These are phyloP conservation scores for Corvus hawaiiensis DNA, from an alignment of 2,113 vertebrate genomes.

Conservation along the genomic window DNA sequence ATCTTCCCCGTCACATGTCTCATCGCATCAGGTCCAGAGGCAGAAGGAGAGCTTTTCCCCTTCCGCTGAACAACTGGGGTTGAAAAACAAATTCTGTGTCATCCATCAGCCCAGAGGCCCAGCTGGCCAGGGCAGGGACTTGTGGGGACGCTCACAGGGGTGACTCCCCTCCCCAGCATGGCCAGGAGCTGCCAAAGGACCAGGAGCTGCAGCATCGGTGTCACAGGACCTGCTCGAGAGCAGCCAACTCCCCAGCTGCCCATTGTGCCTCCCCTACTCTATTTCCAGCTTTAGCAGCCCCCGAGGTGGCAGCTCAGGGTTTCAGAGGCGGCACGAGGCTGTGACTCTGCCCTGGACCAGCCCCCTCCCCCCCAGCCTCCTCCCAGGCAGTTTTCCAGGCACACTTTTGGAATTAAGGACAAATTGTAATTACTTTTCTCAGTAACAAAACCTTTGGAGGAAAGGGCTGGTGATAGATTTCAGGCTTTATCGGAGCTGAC, in stretches of 20 bases:
- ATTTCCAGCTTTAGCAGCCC: not conserved
- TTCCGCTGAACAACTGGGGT: not conserved
- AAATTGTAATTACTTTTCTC: conserved; percentile 63
- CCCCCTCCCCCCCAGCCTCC: not conserved
- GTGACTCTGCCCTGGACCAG: not conserved
- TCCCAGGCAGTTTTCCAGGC: not conserved
- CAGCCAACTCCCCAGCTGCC: not conserved
- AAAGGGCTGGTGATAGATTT: conserved; percentile 53
- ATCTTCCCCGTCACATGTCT: conserved; percentile 17
- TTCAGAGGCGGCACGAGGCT: not conserved
- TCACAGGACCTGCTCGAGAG: not conserved
- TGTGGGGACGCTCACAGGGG: rapidly evolving
- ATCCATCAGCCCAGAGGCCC: not conserved
- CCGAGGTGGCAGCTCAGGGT: not conserved
- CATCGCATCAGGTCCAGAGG: not conserved
- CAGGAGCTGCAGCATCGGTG: rapidly evolving
- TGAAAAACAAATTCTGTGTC: not conserved
- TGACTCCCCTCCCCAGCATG: rapidly evolving
- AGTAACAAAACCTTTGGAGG: conserved; percentile 21
- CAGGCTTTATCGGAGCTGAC: conserved; percentile 60
- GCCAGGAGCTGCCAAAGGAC: not conserved
- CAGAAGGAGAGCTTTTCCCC: not conserved
- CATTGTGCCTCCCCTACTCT: rapidly evolving
- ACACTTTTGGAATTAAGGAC: conserved; percentile 42
- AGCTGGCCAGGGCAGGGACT: not conserved